phyloP scores from a whole-genome alignment of 1,140 invertebrate species.

The Argopecten irradians region DNA sequence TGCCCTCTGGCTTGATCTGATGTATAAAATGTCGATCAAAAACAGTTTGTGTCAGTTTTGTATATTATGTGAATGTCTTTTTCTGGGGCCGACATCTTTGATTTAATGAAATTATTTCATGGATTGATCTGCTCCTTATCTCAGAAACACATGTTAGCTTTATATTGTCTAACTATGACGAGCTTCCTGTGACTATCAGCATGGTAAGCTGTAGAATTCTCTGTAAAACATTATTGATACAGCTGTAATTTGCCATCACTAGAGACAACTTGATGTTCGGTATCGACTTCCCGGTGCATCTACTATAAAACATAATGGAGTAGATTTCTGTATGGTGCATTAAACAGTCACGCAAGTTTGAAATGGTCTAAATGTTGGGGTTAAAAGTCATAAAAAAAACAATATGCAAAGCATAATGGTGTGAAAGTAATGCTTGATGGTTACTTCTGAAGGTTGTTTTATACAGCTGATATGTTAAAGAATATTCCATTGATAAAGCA shows the following conservation, averaged over 20 bases:
- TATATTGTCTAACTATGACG: background rate
- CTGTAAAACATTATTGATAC: background rate
- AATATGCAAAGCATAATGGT: slow-evolving; percentile 14
- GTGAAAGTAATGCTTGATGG: background rate
- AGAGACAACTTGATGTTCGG: background rate
- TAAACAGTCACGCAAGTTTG: background rate
- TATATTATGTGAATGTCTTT: background rate
- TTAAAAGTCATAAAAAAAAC: background rate
- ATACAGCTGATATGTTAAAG: background rate
- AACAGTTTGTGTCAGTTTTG: background rate
- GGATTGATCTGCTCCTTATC: background rate
- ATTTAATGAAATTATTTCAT: background rate
- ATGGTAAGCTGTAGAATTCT: no score
- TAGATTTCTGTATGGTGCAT: background rate
- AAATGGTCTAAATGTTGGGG: background rate
- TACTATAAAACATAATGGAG: background rate
- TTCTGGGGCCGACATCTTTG: background rate
- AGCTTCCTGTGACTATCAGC: background rate
- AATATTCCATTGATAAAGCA: background rate
- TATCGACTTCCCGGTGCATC: background rate
- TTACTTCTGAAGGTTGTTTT: background rate
- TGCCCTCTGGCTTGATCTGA: slow-evolving; percentile 20
- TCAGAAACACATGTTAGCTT: background rate
- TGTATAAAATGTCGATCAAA: slow-evolving; percentile 6
- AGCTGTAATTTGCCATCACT: background rate